Base-by-base conservation (phyloP, 1,140 invertebrate species). In the Aphidius ervi region DNA sequence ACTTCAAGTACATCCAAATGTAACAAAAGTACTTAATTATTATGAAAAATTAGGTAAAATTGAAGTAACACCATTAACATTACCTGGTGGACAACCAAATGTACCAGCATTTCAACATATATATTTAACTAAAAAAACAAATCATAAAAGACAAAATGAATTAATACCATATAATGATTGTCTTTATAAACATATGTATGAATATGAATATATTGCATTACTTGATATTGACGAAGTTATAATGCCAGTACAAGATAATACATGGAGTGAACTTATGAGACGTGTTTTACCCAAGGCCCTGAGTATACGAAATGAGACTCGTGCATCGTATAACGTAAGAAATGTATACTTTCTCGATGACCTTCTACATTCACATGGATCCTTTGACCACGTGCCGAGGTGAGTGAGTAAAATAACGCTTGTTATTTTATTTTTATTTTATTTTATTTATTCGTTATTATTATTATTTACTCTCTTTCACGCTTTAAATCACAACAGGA, bases 101-200 rank as follows among this genome's bases (percentile, higher is more conserved):
- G 84, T 93, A 6, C 92, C 91, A 0, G 87, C 88, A 0, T 88
- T 95, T 56, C 89, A 94, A 70, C 93, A 95, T 74, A 83, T 93
- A 74, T 96, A 94, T 68, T 81, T 96, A 5, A 91, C 90, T 49
- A 93, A 93, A 73, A 93, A 93, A 74, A 88, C 90, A 3, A 95
- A 91, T 70, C 87, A 95, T 75, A 97, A 97, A 74, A 81, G 95
- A 9, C 93, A 97, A 71, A 95, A 97, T 76, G 95, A 98, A 75
- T 82, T 98, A 45, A 95, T 98, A 66, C 94, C 95, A 1, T 97
- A 97, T 82, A 98, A 98, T 76, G 95, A 98, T 73, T 98, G 95
- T 71, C 82, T 98, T 5, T 97, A 98, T 79, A 90, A 94, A 67
- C 92, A 96, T 72, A 85, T 95, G 78, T 95, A 95, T 72, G 82